A percentile compares a stretch with the other conserved stretches of the same genome.
These are phyloP conservation scores for Branchipolynoe longqiensis DNA, from an alignment of 2,888 invertebrate genomes.

Conservation along the genomic window DNA sequence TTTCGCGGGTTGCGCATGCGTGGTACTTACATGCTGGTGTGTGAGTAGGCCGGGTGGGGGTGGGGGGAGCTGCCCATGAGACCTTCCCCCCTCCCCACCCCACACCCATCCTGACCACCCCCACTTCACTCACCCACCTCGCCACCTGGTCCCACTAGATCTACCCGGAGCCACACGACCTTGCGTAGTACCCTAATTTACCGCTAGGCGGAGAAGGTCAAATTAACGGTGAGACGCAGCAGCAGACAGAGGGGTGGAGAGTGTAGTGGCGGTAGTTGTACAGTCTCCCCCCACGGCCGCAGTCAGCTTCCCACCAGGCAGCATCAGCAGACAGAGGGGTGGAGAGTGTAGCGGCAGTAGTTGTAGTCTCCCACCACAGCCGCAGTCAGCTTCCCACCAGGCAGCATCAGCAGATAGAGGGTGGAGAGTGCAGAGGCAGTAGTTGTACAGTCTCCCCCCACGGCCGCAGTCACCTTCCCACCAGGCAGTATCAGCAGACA, in stretches of 20 bases:
- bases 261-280: not conserved
- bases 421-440: not conserved
- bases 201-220: not conserved
- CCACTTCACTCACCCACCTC: slow-evolving; percentile 7
- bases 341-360: too few relatives aligned
- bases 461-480: not conserved
- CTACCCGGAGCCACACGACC: slow-evolving; percentile 12
- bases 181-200: slow-evolving; percentile 21
- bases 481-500: not conserved
- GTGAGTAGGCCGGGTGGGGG: too few relatives aligned
- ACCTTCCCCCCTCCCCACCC: too few relatives aligned
- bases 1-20: too few relatives aligned
- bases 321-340: too few relatives aligned
- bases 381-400: not conserved
- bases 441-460: not conserved
- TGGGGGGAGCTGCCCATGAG: too few relatives aligned
- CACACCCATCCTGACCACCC: too few relatives aligned
- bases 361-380: not conserved
- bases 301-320: not conserved
- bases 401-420: too few relatives aligned
- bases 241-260: not conserved
- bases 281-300: not conserved
- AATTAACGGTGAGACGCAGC: too few relatives aligned
- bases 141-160: slow-evolving; percentile 1
- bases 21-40: too few relatives aligned